Percentiles rank a stretch among this genome's conserved stretches.
These are phyloP conservation scores for Lasiommata megera DNA, from an alignment of 2,888 invertebrate genomes.

Conservation along the genomic window DNA sequence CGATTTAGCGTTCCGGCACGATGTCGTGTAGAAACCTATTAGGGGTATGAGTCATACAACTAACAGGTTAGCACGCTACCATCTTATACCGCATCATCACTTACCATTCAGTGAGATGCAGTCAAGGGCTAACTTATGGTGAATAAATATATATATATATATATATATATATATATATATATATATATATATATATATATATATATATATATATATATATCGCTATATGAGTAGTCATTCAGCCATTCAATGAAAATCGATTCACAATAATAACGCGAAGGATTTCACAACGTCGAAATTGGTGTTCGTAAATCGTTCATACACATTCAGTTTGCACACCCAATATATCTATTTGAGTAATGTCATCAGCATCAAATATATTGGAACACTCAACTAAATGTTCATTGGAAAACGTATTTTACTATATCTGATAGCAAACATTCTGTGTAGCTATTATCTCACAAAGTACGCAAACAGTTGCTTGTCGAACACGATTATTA, in stretches of 20 bases:
- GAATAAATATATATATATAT: too few relatives aligned
- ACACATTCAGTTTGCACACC: neutral
- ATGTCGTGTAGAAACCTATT: too few relatives aligned
- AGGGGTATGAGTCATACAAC: too few relatives aligned
- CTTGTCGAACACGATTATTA: neutral
- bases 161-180: too few relatives aligned
- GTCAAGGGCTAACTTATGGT: too few relatives aligned
- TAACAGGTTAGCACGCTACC: too few relatives aligned
- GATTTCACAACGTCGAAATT: neutral
- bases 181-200: too few relatives aligned
- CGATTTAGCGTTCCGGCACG: too few relatives aligned
- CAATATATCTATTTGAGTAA: neutral
- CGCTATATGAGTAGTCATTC: too few relatives aligned
- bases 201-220: too few relatives aligned
- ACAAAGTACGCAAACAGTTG: neutral
- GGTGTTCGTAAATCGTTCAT: slow-evolving; percentile 1
- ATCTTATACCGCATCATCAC: too few relatives aligned
- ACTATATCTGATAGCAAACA: neutral
- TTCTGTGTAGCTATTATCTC: neutral
- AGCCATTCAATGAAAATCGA: neutral
- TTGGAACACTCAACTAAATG: slow-evolving; percentile 1
- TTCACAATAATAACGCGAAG: neutral
- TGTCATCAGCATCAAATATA: neutral
- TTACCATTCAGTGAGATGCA: too few relatives aligned
- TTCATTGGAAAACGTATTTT: slow-evolving; percentile 1